These are phyloP conservation scores for Melanotaenia nigrans DNA, from an alignment of 2,797 vertebrate species.

Conservation along the genomic window DNA sequence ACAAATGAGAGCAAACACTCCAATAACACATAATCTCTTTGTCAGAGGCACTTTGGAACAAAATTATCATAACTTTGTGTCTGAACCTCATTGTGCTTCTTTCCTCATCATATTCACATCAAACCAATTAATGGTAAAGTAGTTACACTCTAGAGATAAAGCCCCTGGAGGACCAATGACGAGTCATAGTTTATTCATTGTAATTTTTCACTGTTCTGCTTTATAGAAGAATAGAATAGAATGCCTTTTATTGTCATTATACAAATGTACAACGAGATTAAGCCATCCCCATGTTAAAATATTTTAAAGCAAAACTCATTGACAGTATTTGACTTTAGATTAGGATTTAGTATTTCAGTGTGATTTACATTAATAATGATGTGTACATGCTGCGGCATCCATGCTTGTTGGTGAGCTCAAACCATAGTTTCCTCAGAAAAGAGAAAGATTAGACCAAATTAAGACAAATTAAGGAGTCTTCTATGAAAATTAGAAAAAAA, in stretches of 20 bases:
- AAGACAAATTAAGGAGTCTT: conserved; percentile 5
- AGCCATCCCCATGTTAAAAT: neutral
- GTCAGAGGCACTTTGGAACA: conserved; percentile 42
- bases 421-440: conserved; percentile 6
- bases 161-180: conserved; percentile 18
- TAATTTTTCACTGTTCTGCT: conserved; percentile 5
- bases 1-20: conserved; percentile 54
- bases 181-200: conserved; percentile 29
- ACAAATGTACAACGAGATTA: too few relatives aligned
- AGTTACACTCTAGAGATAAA: conserved; percentile 30
- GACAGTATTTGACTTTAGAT: neutral
- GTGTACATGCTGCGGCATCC: neutral
- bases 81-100: conserved; percentile 29
- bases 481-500: conserved; percentile 13
- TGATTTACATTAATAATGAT: neutral
- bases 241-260: too few relatives aligned
- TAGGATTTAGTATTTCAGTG: neutral
- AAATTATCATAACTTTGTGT: conserved; percentile 52
- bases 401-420: conserved; percentile 6
- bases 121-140: conserved; percentile 44
- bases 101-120: conserved; percentile 27
- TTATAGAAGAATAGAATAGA: too few relatives aligned
- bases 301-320: neutral
- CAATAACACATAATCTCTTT: conserved; percentile 45
- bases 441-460: conserved; percentile 13